Base-by-base conservation (phyloP, 2,113 vertebrate genomes). In the Nesogale talazaci region DNA sequence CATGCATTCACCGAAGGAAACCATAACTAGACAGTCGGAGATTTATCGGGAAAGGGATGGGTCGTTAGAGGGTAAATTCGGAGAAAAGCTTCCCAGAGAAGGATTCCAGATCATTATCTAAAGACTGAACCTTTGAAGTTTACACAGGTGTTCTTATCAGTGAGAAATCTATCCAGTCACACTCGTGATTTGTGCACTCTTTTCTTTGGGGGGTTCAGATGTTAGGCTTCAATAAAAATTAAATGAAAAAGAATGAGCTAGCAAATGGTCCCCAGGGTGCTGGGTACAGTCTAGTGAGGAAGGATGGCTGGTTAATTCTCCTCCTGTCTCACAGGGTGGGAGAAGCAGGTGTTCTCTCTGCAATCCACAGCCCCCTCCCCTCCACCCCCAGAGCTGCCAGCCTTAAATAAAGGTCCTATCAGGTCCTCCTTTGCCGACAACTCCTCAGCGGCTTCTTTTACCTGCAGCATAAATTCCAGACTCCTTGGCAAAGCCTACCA, bases 141-240 rank as follows among this genome's bases (percentile, higher is more conserved):
- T 46, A 31, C 40, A 77, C 40, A 46, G 42, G 2, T 70, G 8
- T 72, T 27, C 52, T 89, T 56, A 80, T 65, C 81, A 52, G 86
- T 40, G 59, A 80, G 80, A 70, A 93, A 84, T 90, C 76, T 72
- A 31, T 85, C 38, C 52, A 82, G 74, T 69, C 63, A 77, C 29
- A 27, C 52, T 89, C 86, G 59, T 4, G 46, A 52, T 52, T 52
- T 52, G 46, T 52, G 10, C 46, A 5, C 46, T 52, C 14, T 52
- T 61, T 61, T 22, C 6, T 57, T 57, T 57, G 81, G 90, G 72
- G 70, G 22, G 46, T 88, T 81, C 6, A 15, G 52, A 77, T 23
- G 65, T 85, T 93, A 94, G 69, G 86, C 75, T 92, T 92, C 83
- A 81, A 23, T 92, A 93, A 91, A 83, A 94, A 92, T 89, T 86